These are phyloP conservation scores for Recurvirostra avosetta DNA, from an alignment of 2,113 vertebrate genomes.

Conservation along the genomic window DNA sequence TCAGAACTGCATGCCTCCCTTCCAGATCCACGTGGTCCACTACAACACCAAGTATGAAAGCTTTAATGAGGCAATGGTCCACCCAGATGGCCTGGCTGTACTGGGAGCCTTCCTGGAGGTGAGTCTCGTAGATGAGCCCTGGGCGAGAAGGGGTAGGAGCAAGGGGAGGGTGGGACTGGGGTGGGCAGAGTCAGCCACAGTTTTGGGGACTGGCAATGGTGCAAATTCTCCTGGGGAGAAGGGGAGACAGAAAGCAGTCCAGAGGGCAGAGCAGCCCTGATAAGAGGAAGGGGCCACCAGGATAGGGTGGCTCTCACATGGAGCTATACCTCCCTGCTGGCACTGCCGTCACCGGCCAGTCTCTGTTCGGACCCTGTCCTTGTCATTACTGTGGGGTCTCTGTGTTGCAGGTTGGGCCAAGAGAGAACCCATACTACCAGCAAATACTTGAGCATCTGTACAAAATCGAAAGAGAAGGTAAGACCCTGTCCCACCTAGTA, in stretches of 20 bases:
- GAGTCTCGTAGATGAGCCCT: background rate
- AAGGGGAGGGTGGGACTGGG: too few relatives aligned
- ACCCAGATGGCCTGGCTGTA: conserved; percentile 73
- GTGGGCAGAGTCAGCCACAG: background rate
- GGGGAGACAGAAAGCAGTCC: background rate
- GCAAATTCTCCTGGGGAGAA: background rate
- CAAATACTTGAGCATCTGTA: conserved; percentile 64
- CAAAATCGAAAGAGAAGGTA: conserved; percentile 65
- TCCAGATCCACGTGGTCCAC: conserved; percentile 78
- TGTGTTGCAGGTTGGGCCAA: conserved; percentile 70
- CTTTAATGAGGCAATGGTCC: conserved; percentile 37
- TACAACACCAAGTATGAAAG: conserved; percentile 66
- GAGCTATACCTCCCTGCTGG: background rate
- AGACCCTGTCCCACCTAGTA: background rate
- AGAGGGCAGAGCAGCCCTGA: background rate
- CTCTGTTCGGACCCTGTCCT: accelerated
- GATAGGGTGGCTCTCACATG: background rate
- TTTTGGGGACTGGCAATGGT: background rate
- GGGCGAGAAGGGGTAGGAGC: background rate
- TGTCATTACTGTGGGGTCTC: background rate
- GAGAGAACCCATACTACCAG: conserved; percentile 70
- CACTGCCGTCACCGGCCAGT: accelerated
- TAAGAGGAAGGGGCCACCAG: background rate
- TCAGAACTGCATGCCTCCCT: background rate
- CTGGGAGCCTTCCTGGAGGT: conserved; percentile 77